These are phyloP conservation scores for Dione vanillae DNA, from an alignment of 2,888 invertebrate species.

Conservation along the genomic window DNA sequence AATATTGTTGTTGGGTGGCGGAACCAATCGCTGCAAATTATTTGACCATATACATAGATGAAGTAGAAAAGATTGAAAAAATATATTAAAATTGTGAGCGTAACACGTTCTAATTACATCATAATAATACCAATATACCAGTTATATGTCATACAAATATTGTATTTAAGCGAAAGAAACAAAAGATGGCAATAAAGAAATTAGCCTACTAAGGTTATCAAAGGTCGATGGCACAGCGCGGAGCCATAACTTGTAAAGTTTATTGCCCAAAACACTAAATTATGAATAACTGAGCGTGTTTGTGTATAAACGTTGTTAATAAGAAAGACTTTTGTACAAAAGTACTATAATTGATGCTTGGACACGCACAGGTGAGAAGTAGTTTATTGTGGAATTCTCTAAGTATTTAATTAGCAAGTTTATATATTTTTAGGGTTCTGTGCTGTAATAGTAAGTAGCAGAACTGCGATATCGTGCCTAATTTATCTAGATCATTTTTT, in stretches of 20 bases:
- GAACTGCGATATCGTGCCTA: too few species aligned
- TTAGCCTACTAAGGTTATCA: constrained; percentile 10
- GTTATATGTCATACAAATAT: not conserved
- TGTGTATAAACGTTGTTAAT: constrained; percentile 32
- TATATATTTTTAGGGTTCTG: too few species aligned
- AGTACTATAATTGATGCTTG: constrained; percentile 31
- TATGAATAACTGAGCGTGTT: constrained; percentile 20
- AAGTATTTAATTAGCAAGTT: not conserved
- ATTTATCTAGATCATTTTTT: too few species aligned
- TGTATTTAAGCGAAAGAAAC: not conserved
- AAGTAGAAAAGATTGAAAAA: too few species aligned
- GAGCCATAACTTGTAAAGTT: constrained; percentile 23
- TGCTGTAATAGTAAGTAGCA: too few species aligned
- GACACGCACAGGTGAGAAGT: constrained; percentile 27
- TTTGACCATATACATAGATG: too few species aligned
- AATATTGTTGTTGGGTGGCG: too few species aligned
- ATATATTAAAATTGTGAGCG: too few species aligned
- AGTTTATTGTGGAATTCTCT: constrained; percentile 19
- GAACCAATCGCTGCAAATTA: too few species aligned
- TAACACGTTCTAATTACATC: too few species aligned
- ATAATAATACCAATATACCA: not conserved
- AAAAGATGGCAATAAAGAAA: constrained; percentile 1
- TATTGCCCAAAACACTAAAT: constrained; percentile 23
- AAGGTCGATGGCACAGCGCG: constrained; percentile 9
- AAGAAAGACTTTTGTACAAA: constrained; percentile 35